Evolutionary conservation across 1,140 invertebrate species (phyloP), one percentile per base, ranked within the genome.

Genomic region (Cyclina sinensis): DNA sequence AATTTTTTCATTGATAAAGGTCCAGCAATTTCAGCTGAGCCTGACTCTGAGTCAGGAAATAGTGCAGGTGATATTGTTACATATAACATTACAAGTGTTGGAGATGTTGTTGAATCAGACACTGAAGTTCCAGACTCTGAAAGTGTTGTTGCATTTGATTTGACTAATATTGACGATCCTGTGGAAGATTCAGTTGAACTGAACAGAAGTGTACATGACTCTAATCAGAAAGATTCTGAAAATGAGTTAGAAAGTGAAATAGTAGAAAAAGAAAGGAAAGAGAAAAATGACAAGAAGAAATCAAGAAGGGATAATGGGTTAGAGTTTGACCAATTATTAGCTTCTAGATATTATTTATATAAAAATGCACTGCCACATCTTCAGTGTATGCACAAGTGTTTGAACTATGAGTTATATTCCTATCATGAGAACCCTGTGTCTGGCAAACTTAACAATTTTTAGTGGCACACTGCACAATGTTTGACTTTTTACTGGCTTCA

Each of bases 1-100:
- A 79, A 54, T 7, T 79, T 54, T 79, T 79, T 79, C 30, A 79
- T 79, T 57, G 76, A 79, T 32, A 79, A 79, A 21, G 74, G 74
- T 18, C 37, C 37, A 37, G 0, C 9, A n/a, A n/a, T n/a, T n/a
- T n/a, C n/a, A n/a, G n/a, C n/a, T n/a, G n/a, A n/a, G n/a, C n/a
- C n/a, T n/a, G n/a, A n/a, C n/a, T n/a, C 46, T 46, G 5, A 21
- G n/a, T n/a, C n/a, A 54, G 51, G 21, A 7, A 62, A 62, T 5
- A n/a, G 9, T 27, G 12, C 21, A 54, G 57, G 27, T n/a, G 24
- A 14, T 62, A 27, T 27, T 62, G 57, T 62, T 27, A 24, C 24
- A n/a, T 62, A 62, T 62, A 24, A 62, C 24, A 9, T 62, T 14
- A 27, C 57, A 62, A 62, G 27, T 27, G 7, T 62, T 62, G 51